Conservation (phyloP, 2,888 invertebrate genomes). For the Aradus depressus region DNA sequence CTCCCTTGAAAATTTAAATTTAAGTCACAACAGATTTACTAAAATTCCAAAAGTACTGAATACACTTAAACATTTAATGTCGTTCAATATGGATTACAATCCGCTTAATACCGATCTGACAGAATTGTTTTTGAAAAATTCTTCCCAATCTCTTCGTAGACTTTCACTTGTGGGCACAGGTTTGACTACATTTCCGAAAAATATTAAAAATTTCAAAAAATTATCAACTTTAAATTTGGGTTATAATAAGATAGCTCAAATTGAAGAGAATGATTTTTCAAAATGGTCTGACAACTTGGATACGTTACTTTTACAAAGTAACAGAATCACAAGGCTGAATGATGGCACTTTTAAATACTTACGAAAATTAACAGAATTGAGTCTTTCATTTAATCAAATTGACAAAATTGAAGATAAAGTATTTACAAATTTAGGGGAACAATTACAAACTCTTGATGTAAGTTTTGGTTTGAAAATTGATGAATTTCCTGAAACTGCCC, state of each 20-base stretch:
- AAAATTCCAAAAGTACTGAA: conserved; percentile 59
- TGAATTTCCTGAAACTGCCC: conserved; percentile 61
- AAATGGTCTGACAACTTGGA: conserved; percentile 69
- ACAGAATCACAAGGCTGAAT: conserved; percentile 58
- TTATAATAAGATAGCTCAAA: conserved; percentile 67
- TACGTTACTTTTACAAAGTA: conserved; percentile 70
- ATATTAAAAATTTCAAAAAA: conserved; percentile 56
- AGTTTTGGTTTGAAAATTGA: conserved; percentile 71
- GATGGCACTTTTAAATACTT: conserved; percentile 60
- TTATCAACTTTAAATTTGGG: conserved; percentile 75
- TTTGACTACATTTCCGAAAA: conserved; percentile 58
- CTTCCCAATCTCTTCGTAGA: conserved; percentile 53
- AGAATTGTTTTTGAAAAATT: conserved; percentile 36
- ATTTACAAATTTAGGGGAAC: conserved; percentile 62
- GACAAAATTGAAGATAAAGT: conserved; percentile 68
- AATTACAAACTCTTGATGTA: conserved; percentile 69
- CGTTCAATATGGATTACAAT: conserved; percentile 73
- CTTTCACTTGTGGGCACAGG: conserved; percentile 71
- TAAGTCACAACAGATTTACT: conserved; percentile 66
- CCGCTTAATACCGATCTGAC: conserved; percentile 46
- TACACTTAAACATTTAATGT: conserved; percentile 56
- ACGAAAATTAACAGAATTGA: conserved; percentile 70
- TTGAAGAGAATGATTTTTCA: conserved; percentile 48
- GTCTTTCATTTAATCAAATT: conserved; percentile 81
- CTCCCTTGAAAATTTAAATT: conserved; percentile 65